Conservation (phyloP, 2,113 vertebrate species). For the Heteronetta atricapilla region DNA sequence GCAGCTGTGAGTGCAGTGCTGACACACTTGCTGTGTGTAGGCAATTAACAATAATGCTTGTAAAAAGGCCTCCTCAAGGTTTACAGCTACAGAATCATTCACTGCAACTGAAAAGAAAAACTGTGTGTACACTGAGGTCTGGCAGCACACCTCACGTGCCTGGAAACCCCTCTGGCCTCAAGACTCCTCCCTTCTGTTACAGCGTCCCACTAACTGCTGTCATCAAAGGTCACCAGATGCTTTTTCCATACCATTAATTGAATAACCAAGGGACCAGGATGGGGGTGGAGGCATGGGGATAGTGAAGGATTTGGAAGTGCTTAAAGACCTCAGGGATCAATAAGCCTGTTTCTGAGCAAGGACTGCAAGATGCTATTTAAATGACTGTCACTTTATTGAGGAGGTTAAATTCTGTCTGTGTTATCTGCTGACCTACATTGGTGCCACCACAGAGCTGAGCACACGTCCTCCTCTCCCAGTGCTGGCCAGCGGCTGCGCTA, state of each 20-base stretch:
- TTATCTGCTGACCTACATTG: background rate
- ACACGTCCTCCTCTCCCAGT: fast-evolving
- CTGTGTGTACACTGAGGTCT: fast-evolving
- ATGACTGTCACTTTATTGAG: background rate
- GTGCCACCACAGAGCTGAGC: background rate
- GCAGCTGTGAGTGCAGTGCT: background rate
- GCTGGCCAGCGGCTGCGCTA: background rate
- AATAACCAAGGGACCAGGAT: background rate
- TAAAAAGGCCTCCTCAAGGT: background rate
- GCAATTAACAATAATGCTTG: background rate
- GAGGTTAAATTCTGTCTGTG: background rate
- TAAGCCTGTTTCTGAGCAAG: background rate
- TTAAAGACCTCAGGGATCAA: background rate
- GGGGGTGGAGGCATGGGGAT: background rate
- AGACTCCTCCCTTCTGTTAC: background rate
- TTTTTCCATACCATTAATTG: background rate
- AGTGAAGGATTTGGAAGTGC: background rate
- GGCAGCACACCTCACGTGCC: background rate
- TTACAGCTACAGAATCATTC: background rate
- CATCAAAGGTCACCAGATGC: slow-evolving; percentile 27
- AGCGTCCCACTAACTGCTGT: background rate
- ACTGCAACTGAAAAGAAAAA: background rate
- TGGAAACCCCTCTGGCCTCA: background rate
- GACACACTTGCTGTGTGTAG: background rate
- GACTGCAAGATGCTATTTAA: background rate